These are phyloP conservation scores for Acanthiza pusilla DNA, from an alignment of 2,797 vertebrate genomes.

Conservation along the genomic window DNA sequence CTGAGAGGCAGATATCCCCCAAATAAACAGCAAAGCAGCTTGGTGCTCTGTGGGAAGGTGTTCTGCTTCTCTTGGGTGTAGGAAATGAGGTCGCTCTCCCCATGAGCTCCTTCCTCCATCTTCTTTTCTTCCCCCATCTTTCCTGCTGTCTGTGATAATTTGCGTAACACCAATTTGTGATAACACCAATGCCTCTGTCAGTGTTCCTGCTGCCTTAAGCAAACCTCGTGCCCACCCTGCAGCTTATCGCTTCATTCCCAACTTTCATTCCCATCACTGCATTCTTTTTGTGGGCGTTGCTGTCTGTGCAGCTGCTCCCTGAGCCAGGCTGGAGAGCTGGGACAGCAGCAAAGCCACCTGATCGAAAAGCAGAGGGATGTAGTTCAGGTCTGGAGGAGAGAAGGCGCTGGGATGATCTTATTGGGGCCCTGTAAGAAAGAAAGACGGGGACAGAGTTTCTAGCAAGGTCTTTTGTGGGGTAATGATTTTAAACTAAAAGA, in stretches of 20 bases:
- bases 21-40: background rate
- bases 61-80: background rate
- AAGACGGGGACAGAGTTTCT: background rate
- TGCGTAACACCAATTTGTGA: no score
- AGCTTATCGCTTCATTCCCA: background rate
- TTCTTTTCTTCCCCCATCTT: accelerated
- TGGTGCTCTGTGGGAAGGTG: accelerated
- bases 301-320: background rate
- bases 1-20: background rate
- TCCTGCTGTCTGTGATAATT: background rate
- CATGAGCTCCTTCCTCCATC: background rate
- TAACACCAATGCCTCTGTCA: no score
- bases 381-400: background rate
- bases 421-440: background rate
- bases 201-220: background rate
- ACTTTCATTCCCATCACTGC: background rate
- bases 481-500: background rate
- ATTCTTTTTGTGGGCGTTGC: background rate
- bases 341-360: background rate
- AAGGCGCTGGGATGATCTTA: background rate
- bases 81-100: background rate
- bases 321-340: background rate
- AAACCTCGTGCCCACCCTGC: no score
- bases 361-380: background rate
- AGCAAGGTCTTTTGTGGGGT: background rate